phyloP scores from a whole-genome alignment of 2,888 invertebrate genomes.

The Actias luna region DNA sequence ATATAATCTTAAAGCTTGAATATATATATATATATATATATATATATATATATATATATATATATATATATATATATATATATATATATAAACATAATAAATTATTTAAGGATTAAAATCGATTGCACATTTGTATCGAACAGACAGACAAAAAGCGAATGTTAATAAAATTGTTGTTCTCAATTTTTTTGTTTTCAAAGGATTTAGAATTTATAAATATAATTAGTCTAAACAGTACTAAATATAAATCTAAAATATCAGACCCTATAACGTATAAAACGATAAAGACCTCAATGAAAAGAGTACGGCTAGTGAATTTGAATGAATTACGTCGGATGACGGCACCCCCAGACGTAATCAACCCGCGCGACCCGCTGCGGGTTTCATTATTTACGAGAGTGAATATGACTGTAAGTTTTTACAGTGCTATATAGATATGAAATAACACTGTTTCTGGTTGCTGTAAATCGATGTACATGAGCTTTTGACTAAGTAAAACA shows the following conservation, averaged over 20 bases:
- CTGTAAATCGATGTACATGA: neutral
- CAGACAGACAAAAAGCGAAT: no score
- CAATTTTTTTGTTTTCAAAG: no score
- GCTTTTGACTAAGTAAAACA: no score
- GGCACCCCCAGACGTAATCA: constrained; percentile 21
- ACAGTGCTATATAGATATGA: neutral
- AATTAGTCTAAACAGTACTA: neutral
- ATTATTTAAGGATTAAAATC: no score
- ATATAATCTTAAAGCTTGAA: no score
- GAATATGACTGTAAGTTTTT: neutral
- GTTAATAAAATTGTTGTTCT: no score
- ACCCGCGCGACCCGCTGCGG: constrained; percentile 20
- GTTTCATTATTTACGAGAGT: neutral
- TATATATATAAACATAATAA: no score
- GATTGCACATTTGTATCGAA: no score
- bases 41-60: no score
- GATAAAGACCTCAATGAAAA: constrained; percentile 70
- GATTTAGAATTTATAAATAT: neutral
- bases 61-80: no score
- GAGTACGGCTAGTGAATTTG: constrained; percentile 60
- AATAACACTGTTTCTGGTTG: neutral
- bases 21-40: no score
- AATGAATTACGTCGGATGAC: constrained; percentile 47
- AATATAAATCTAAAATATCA: neutral
- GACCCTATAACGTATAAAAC: constrained; percentile 27